phyloP scores from a whole-genome alignment of 2,888 invertebrate genomes.

The Drosophila nr. perissopoda region DNA sequence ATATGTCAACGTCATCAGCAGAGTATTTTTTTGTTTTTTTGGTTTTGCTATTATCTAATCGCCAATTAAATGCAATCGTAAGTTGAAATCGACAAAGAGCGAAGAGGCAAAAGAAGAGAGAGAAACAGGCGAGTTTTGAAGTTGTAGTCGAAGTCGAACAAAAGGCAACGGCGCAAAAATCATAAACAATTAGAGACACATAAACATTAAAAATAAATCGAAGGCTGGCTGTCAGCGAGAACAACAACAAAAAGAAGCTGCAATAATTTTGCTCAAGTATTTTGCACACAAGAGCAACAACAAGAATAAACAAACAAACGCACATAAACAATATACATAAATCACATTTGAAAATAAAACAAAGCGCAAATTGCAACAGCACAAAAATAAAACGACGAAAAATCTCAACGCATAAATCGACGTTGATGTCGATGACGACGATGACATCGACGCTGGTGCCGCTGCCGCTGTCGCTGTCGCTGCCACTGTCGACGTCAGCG shows the following conservation, averaged over 20 bases:
- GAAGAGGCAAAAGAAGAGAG: not conserved
- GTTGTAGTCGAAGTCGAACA: slow-evolving; percentile 17
- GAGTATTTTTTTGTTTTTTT: slow-evolving; percentile 17
- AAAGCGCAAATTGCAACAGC: slow-evolving; percentile 76
- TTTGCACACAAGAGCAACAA: slow-evolving; percentile 50
- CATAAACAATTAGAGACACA: slow-evolving; percentile 80
- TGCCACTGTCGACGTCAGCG: slow-evolving; percentile 30
- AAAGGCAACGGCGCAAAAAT: slow-evolving; percentile 45
- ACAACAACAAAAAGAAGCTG: slow-evolving; percentile 67
- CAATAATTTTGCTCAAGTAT: slow-evolving; percentile 77
- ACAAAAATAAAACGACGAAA: slow-evolving; percentile 53
- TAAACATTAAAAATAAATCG: slow-evolving; percentile 81
- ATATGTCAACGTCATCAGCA: slow-evolving; percentile 57
- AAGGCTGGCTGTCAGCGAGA: slow-evolving; percentile 70
- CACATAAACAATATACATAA: slow-evolving; percentile 71
- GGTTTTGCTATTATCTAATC: slow-evolving; percentile 69
- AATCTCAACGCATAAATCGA: slow-evolving; percentile 76
- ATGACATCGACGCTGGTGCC: slow-evolving; percentile 12
- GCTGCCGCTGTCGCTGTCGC: not conserved
- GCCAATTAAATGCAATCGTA: slow-evolving; percentile 71
- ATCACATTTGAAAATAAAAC: slow-evolving; percentile 78
- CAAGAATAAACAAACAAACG: slow-evolving; percentile 36
- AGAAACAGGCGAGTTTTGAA: slow-evolving; percentile 12
- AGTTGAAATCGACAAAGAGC: slow-evolving; percentile 35
- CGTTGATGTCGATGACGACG: slow-evolving; percentile 20